phyloP scores from a whole-genome alignment of 92 coral and sea anemone species.

The Phenganax subtilis region DNA sequence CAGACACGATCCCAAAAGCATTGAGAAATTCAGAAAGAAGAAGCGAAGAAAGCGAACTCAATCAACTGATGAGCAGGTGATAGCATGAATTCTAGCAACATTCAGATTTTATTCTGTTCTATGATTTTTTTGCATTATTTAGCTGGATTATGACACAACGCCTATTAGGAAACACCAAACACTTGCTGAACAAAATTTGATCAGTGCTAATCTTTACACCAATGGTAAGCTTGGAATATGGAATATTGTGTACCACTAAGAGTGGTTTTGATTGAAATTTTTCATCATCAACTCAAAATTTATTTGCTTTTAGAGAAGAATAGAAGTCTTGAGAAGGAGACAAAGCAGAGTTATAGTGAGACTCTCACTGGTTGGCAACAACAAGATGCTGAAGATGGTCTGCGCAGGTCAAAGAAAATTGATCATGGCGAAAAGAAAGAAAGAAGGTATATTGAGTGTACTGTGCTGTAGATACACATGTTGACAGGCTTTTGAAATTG shows the following conservation, averaged over 20 bases:
- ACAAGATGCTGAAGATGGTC: constrained; percentile 9
- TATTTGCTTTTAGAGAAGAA: constrained; percentile 17
- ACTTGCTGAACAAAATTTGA: constrained; percentile 71
- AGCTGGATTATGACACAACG: constrained; percentile 11
- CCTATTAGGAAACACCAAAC: constrained; percentile 82
- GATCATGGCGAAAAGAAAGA: not conserved
- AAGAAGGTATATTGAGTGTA: not conserved
- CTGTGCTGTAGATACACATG: not conserved
- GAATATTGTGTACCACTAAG: not conserved
- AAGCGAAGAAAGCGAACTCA: constrained; percentile 70
- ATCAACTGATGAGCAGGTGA: constrained; percentile 78
- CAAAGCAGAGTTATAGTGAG: constrained; percentile 38
- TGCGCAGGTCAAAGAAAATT: not conserved
- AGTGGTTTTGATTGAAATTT: not conserved
- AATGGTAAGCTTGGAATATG: constrained; percentile 55
- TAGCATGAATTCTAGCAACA: not conserved
- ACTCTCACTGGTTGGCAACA: constrained; percentile 31
- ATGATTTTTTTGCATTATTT: not conserved
- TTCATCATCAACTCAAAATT: not conserved
- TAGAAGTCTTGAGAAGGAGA: constrained; percentile 34
- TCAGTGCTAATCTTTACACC: constrained; percentile 80
- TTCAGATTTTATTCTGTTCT: not conserved
- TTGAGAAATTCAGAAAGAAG: constrained; percentile 72
- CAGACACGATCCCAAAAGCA: constrained; percentile 28
- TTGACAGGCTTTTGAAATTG: too few species aligned